phyloP scores from a whole-genome alignment of 2,888 invertebrate genomes.

The Pachliopta kotzebuea region DNA sequence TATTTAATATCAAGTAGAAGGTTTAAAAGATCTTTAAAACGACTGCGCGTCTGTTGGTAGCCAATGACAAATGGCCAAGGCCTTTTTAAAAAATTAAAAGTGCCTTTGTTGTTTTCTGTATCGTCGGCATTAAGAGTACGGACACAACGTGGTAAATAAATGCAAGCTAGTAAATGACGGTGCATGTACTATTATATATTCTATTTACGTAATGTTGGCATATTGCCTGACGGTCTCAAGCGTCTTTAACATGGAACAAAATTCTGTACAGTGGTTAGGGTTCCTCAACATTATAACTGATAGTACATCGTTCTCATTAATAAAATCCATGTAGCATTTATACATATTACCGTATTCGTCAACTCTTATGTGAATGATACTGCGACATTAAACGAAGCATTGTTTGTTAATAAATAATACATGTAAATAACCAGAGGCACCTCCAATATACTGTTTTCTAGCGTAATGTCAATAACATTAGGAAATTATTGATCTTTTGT shows the following conservation, averaged over 20 bases:
- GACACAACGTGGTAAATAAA: neutral
- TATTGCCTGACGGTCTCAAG: slow-evolving; percentile 9
- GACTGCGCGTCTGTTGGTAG: neutral
- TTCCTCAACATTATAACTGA: neutral
- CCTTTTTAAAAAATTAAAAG: neutral
- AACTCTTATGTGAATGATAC: too few relatives aligned
- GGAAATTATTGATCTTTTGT: neutral
- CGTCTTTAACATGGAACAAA: slow-evolving; percentile 17
- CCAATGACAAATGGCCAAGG: neutral
- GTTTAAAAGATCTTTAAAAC: neutral
- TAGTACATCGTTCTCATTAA: neutral
- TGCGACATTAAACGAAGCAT: neutral
- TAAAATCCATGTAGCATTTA: neutral
- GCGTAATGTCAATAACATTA: neutral
- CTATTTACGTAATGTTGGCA: slow-evolving; percentile 19
- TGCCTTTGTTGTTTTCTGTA: too few relatives aligned
- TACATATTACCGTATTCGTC: too few relatives aligned
- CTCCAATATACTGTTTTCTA: neutral
- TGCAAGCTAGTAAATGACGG: neutral
- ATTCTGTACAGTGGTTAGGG: slow-evolving; percentile 14
- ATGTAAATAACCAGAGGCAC: too few relatives aligned
- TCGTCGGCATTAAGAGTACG: neutral
- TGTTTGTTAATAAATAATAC: neutral
- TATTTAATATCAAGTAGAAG: neutral
- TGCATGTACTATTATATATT: slow-evolving; percentile 1